phyloP scores from a whole-genome alignment of 2,113 vertebrate genomes.

The Phycodurus eques region DNA sequence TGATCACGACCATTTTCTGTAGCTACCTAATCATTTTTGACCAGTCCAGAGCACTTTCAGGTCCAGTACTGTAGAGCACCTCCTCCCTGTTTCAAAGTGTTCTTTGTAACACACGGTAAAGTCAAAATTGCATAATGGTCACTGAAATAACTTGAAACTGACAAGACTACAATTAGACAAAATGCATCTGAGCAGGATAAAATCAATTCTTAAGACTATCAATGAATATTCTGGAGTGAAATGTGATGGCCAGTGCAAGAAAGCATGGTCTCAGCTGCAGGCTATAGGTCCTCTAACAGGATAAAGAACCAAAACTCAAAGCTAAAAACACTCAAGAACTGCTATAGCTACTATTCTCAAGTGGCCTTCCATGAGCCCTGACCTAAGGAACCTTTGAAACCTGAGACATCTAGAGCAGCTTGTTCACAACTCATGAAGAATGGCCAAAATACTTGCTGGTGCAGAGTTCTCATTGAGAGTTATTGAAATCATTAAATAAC shows the following conservation, averaged over 20 bases:
- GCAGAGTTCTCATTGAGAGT: not conserved
- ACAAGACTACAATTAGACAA: not conserved
- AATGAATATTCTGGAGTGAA: no score
- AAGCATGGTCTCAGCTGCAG: no score
- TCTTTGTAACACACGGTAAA: not conserved
- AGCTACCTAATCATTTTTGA: not conserved
- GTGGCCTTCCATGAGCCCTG: no score
- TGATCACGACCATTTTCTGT: not conserved
- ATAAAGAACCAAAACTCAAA: no score
- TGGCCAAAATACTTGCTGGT: not conserved
- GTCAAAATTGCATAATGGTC: not conserved
- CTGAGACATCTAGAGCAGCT: not conserved
- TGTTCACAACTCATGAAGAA: not conserved
- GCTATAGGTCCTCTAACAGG: no score
- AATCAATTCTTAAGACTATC: not conserved
- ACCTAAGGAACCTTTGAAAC: not conserved
- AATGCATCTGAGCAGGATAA: not conserved
- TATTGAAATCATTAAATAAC: not conserved
- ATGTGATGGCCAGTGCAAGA: no score
- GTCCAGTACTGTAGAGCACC: not conserved
- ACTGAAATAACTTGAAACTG: not conserved
- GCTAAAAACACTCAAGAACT: no score
- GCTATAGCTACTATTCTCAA: no score
- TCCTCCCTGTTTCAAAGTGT: not conserved
- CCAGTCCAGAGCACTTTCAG: not conserved